These are phyloP conservation scores for Caenorhabditis sp. DNA, from an alignment of 2,888 invertebrate genomes.

Conservation along the genomic window DNA sequence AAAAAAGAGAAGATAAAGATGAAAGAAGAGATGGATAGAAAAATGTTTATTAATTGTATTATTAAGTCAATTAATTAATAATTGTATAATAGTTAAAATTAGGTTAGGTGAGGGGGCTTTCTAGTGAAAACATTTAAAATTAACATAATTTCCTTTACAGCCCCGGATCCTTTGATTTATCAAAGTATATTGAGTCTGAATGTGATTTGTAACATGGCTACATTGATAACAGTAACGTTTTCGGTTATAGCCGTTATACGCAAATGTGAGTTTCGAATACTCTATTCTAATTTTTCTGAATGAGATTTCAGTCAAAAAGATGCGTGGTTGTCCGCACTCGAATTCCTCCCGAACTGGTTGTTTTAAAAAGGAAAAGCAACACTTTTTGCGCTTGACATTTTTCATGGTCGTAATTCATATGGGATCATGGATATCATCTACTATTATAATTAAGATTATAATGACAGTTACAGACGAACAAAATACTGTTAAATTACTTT, in stretches of 20 bases:
- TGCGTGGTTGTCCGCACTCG: constrained; percentile 32
- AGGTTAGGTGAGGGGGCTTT: no score
- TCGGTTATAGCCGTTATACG: constrained; percentile 20
- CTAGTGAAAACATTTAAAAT: no score
- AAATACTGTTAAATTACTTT: constrained; percentile 14
- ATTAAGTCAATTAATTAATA: no score
- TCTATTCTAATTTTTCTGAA: neutral
- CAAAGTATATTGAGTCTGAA: constrained; percentile 22
- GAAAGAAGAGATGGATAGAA: no score
- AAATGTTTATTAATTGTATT: no score
- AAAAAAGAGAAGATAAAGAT: no score
- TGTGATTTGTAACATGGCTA: constrained; percentile 20
- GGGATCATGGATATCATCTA: constrained; percentile 23
- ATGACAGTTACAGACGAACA: constrained; percentile 6
- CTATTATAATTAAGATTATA: constrained; percentile 16
- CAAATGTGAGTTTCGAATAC: constrained; percentile 15
- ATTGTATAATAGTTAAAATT: no score
- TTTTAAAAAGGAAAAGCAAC: constrained; percentile 24
- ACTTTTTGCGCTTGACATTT: constrained; percentile 38
- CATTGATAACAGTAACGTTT: constrained; percentile 16
- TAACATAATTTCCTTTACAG: no score
- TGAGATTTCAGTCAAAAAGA: constrained; percentile 20
- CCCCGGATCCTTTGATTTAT: constrained; percentile 26
- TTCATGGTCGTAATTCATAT: constrained; percentile 29
- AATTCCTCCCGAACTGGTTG: constrained; percentile 13